Percentiles rank a stretch among this genome's conserved stretches.
phyloP scores from a whole-genome alignment of 2,888 invertebrate genomes.

The Balanococcus diminutus region DNA sequence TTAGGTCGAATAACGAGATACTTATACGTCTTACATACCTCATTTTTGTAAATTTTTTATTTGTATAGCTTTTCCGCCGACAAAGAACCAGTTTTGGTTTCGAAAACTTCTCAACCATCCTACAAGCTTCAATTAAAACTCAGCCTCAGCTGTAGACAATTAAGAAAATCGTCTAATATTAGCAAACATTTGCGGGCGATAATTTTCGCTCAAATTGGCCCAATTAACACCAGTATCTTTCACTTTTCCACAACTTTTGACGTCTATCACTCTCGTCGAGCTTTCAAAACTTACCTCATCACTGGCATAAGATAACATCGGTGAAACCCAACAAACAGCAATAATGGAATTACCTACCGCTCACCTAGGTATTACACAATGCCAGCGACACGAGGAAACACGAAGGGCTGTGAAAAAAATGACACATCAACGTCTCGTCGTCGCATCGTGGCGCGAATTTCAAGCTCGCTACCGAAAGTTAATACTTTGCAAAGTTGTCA shows the following conservation, averaged over 20 bases:
- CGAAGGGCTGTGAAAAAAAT: neutral
- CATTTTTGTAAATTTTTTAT: no score
- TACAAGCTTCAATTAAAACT: neutral
- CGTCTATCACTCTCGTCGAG: neutral
- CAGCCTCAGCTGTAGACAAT: no score
- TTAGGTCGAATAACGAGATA: no score
- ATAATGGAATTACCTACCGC: neutral
- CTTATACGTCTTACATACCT: no score
- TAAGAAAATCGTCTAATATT: neutral
- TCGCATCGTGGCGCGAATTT: neutral
- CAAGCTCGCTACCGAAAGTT: neutral
- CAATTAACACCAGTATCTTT: neutral
- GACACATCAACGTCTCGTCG: neutral
- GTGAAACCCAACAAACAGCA: neutral
- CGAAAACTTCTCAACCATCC: no score
- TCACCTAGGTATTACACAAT: neutral
- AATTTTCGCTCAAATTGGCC: neutral
- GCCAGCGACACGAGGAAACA: neutral
- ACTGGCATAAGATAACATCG: neutral
- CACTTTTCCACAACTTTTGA: neutral
- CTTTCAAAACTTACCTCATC: neutral
- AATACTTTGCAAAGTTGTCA: neutral
- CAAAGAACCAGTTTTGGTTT: no score
- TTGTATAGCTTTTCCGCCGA: no score
- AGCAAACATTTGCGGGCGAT: neutral